Conservation (phyloP, 2,888 invertebrate genomes). For the Syrphus vitripennis region DNA sequence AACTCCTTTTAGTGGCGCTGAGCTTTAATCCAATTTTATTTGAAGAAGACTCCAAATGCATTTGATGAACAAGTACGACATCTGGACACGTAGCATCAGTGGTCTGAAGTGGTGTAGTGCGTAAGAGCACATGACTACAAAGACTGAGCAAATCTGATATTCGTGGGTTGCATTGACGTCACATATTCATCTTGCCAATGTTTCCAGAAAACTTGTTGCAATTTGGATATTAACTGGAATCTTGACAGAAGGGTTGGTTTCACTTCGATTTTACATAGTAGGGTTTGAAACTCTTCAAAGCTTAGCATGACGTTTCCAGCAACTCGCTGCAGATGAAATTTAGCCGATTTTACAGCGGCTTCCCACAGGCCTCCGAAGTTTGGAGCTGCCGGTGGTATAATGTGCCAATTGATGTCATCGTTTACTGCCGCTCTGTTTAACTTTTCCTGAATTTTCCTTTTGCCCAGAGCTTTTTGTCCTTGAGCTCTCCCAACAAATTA, state of each 20-base stretch:
- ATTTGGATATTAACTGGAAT: not conserved
- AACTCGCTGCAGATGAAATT: constrained; percentile 1
- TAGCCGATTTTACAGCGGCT: too few relatives aligned
- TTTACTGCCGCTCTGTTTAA: not conserved
- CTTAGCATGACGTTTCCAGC: not conserved
- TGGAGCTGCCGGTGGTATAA: too few relatives aligned
- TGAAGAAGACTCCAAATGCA: too few relatives aligned
- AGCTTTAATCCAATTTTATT: too few relatives aligned
- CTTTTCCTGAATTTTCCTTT: not conserved
- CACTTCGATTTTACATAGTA: not conserved
- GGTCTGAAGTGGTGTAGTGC: too few relatives aligned
- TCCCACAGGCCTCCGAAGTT: too few relatives aligned
- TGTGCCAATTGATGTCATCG: constrained; percentile 6
- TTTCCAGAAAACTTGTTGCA: not conserved
- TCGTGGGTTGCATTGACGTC: not conserved
- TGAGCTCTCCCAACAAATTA: not conserved
- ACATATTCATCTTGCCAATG: constrained; percentile 4
- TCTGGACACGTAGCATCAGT: too few relatives aligned
- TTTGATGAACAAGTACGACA: too few relatives aligned
- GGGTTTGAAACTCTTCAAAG: constrained; percentile 5
- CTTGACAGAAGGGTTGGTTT: not conserved
- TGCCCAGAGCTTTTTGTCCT: not conserved
- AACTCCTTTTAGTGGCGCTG: too few relatives aligned
- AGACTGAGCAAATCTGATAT: too few relatives aligned
- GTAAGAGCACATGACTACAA: too few relatives aligned